Base-by-base conservation (phyloP, 2,797 vertebrate genomes). In the Apogon talboti region DNA sequence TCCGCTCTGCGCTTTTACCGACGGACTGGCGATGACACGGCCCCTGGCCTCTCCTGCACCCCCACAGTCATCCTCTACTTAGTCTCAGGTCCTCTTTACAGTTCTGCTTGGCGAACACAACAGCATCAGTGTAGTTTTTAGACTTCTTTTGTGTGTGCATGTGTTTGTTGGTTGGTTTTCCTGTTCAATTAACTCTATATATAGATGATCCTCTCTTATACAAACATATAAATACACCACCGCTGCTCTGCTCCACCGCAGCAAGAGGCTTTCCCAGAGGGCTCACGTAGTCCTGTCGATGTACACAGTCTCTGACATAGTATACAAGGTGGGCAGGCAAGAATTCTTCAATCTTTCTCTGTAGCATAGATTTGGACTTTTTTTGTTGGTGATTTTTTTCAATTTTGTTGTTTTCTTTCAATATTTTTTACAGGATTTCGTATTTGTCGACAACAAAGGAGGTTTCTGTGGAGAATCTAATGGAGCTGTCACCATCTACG, bases 381-480 rank as follows among this genome's bases (percentile, higher is more conserved):
- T 84, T 61, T 78, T 72, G 52, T 88, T 65, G 69, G 63, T 76
- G 58, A 65, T 81, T 86, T 87, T 82, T 9, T 55, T 78, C 58
- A 16, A 56, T 79, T 82, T 70, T 37, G 40, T 30, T 0, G 19
- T 52, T 78, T 81, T 66, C 49, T 78, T 57, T 66, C 35, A 1
- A 49, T 28, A 33, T 15, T 47, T 53, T 67, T 94, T 97, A 99
- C 96, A 98, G 95, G 86, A 99, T 98, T 86, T 99, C 97, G 0
- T 99, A 99, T 91, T 98, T 99, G 92, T 99, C 97, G 61, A 98
- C 97, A 51, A 98, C 81, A 79, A 99, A 98, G 83, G 96, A 96
- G 76, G 95, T 99, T 91, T 99, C 97, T 38, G 88, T 93, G 50
- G 98, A 99, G 93, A 95, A 99, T 90, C 94, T 96, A 65, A 96